A percentile compares a stretch with the other conserved stretches of the same genome.
phyloP scores from a whole-genome alignment of 2,888 invertebrate species.

The Rhorus exstirpatorius region DNA sequence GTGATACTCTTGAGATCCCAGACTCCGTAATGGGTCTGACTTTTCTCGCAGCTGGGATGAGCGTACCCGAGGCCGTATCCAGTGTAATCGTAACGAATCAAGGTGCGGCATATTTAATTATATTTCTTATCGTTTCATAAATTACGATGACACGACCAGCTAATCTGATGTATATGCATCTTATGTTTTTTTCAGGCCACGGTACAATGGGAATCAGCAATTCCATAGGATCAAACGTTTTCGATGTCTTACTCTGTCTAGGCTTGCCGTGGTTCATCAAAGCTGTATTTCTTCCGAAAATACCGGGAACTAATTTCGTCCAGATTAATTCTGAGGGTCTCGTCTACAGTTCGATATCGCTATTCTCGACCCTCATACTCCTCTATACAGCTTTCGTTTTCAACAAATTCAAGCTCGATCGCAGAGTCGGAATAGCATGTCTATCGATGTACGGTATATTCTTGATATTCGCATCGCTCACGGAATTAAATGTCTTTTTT shows the following conservation, averaged over 20 bases:
- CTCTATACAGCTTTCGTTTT: constrained; percentile 89
- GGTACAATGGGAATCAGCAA: constrained; percentile 94
- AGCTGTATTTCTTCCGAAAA: constrained; percentile 88
- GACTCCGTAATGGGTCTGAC: constrained; percentile 98
- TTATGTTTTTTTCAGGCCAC: constrained; percentile 87
- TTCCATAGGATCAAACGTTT: constrained; percentile 93
- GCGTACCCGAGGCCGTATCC: constrained; percentile 97
- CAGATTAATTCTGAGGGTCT: constrained; percentile 92
- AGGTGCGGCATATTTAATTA: constrained; percentile 86
- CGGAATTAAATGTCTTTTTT: constrained; percentile 93
- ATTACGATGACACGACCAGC: no score
- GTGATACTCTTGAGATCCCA: constrained; percentile 95
- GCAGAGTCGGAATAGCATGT: constrained; percentile 90
- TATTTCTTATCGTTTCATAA: neutral
- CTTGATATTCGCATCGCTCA: constrained; percentile 90
- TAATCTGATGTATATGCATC: no score
- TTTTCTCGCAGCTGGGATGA: constrained; percentile 96
- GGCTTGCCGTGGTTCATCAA: constrained; percentile 93
- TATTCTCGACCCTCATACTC: constrained; percentile 91
- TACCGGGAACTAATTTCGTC: constrained; percentile 88
- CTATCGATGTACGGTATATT: constrained; percentile 90
- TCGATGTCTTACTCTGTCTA: constrained; percentile 92
- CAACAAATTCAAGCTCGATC: constrained; percentile 91
- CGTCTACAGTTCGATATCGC: constrained; percentile 91
- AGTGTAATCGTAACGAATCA: constrained; percentile 95